These are phyloP conservation scores for Drosophila lacteicornis DNA, from an alignment of 1,140 invertebrate species.

Conservation along the genomic window DNA sequence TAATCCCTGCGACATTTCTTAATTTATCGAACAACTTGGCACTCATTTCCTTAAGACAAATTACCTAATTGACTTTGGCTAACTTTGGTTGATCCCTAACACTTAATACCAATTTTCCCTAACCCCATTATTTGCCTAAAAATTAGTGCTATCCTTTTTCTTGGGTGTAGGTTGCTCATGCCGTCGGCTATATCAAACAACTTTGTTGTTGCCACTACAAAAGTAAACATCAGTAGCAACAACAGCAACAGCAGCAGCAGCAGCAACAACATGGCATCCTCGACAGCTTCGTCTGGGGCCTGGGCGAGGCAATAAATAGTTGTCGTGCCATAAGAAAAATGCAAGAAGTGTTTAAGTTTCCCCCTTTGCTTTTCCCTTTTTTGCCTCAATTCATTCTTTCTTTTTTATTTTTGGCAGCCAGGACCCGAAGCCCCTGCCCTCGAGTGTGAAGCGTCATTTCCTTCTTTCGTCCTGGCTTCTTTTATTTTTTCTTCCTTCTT, in stretches of 20 bases:
- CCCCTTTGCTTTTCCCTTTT: constrained; percentile 3
- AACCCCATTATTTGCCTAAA: not conserved
- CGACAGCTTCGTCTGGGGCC: constrained; percentile 51
- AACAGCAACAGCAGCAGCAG: constrained; percentile 22
- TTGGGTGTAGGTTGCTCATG: constrained; percentile 24
- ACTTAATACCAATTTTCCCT: constrained; percentile 1
- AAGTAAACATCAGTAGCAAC: constrained; percentile 41
- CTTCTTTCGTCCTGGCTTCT: constrained; percentile 11
- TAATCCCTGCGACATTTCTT: not conserved
- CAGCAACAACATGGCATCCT: constrained; percentile 19
- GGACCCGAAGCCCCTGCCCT: constrained; percentile 34
- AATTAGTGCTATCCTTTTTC: constrained; percentile 6
- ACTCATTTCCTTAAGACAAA: no score
- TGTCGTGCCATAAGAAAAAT: constrained; percentile 81
- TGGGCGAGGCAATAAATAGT: constrained; percentile 72
- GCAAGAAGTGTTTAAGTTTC: constrained; percentile 79
- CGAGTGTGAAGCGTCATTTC: constrained; percentile 59
- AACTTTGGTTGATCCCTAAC: not conserved
- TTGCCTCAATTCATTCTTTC: not conserved
- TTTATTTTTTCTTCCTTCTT: not conserved
- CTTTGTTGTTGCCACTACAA: constrained; percentile 68
- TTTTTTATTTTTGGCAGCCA: constrained; percentile 51
- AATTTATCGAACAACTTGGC: not conserved
- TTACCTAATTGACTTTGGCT: not conserved
- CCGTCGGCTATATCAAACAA: constrained; percentile 60